Evolutionary conservation across 2,888 invertebrate species (phyloP).

Genomic region (Megaustenia siamemsis): DNA sequence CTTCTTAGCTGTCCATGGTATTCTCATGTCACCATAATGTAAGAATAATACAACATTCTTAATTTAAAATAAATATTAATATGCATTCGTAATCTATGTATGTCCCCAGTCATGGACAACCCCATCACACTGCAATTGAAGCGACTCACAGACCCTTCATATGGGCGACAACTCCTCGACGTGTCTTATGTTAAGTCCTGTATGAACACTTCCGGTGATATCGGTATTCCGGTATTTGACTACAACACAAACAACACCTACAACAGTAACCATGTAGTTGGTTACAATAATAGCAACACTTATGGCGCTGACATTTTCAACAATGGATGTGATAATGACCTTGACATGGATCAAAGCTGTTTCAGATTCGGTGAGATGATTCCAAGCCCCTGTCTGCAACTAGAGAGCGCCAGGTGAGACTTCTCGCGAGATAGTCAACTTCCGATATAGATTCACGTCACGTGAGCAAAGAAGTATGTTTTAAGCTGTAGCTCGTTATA

Average conservation of each 20-base stretch:
- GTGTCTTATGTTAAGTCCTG: conserved; percentile 59
- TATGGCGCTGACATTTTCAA: background rate
- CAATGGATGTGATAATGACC: background rate
- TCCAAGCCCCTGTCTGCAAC: conserved; percentile 61
- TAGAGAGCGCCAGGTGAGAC: conserved; percentile 58
- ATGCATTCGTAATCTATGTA: too few relatives aligned
- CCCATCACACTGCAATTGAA: background rate
- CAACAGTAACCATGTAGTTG: background rate
- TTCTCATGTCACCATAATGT: too few relatives aligned
- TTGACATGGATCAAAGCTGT: background rate
- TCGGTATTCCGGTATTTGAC: conserved; percentile 69
- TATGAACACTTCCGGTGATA: conserved; percentile 73
- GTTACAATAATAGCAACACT: background rate
- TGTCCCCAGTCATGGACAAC: background rate
- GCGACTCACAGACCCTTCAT: background rate
- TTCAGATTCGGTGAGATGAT: conserved; percentile 50
- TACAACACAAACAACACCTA: background rate
- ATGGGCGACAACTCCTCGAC: conserved; percentile 39
- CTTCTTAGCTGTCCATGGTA: too few relatives aligned
- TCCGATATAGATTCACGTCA: too few relatives aligned
- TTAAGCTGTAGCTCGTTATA: too few relatives aligned
- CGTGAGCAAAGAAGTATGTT: too few relatives aligned
- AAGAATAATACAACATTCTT: too few relatives aligned
- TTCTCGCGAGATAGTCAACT: background rate
- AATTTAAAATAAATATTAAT: too few relatives aligned